Evolutionary conservation across 2,888 invertebrate genomes (phyloP), one percentile per base, ranked within the genome.

Genomic region (Drosophila nigricruria): DNA sequence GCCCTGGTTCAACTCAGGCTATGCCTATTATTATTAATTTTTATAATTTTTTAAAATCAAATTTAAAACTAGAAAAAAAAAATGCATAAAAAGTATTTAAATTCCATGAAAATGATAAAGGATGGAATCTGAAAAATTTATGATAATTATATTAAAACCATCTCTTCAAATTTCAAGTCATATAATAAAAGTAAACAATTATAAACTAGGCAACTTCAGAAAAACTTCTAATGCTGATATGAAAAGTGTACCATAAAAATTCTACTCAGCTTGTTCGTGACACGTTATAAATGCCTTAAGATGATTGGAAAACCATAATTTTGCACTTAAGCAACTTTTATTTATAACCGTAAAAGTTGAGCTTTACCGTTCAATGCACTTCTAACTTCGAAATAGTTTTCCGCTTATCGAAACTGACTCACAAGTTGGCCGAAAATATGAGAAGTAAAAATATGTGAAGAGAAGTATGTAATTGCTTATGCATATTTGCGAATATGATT

Each of bases 401-500:
- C 25, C 23, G 23, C n/a, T 57, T 30, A 57, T 36, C 27, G 43
- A 27, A 62, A 49, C 53, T 54, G 70, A 60, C 63, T 70, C 57
- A 65, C 30, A 53, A 58, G n/a, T 36, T 34, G 53, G 27, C 56
- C 56, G 30, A 42, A 59, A 59, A 27, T 38, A 34, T 14, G 42
- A 30, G 36, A 70, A 59, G 38, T 23, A 38, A 6, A 53, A 36
- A 53, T 25, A 32, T 47, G 47, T 30, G 50, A 20, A 50, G 8
- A 32, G 32, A 32, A 18, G 52, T 53, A 36, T 70, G 68, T 81
- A 85, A 85, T 81, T 74, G 68, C 66, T 68, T 66, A 67, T 70
- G 73, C 71, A 81, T 71, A 70, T 70, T 70, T 53, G 69, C 67
- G 18, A 83, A 72, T 74, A 72, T 71, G 70, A 82, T 75, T 77